These are phyloP conservation scores for Psittacus erithacus DNA, from an alignment of 2,113 vertebrate species.

Conservation along the genomic window DNA sequence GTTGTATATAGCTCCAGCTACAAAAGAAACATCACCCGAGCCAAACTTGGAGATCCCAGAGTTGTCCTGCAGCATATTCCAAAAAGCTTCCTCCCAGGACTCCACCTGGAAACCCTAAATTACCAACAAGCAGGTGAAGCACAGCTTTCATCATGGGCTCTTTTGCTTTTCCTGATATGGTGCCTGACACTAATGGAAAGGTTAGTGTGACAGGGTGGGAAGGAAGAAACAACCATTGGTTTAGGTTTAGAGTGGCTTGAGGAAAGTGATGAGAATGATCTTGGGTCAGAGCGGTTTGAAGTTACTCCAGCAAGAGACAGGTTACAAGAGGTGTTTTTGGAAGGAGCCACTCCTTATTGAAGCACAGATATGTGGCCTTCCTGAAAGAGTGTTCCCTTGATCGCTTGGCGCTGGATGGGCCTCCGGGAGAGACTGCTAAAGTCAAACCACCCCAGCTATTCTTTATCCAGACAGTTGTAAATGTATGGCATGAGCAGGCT, in stretches of 20 bases:
- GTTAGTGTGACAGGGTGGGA: too few species aligned
- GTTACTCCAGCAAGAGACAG: neutral
- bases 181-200: rapidly evolving
- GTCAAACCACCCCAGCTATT: neutral
- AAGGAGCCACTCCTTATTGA: neutral
- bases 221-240: neutral
- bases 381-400: neutral
- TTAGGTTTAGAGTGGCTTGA: neutral
- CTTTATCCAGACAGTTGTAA: neutral
- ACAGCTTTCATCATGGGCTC: neutral
- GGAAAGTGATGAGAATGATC: neutral
- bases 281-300: neutral
- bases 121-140: neutral
- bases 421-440: neutral
- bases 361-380: neutral
- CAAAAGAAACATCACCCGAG: neutral
- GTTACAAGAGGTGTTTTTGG: neutral
- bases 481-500: neutral
- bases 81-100: neutral
- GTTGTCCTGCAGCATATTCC: neutral
- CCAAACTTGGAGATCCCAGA: neutral
- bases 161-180: too few species aligned
- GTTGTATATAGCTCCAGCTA: neutral
- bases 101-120: neutral
- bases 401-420: neutral